Conservation (phyloP, 2,888 invertebrate genomes). For the Spisula subtruncata region DNA sequence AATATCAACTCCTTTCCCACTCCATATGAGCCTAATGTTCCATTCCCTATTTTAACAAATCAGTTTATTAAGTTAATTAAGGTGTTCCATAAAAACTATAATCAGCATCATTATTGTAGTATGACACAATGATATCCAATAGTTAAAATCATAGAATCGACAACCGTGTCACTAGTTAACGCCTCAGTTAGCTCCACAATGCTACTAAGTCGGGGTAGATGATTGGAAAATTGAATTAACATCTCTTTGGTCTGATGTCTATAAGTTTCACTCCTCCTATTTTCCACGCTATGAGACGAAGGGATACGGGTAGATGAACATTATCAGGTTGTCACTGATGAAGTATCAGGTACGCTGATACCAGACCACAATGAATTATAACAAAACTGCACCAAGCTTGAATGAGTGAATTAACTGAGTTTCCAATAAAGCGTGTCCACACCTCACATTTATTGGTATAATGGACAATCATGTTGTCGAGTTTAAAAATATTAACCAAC, state of each 20-base stretch:
- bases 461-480: background rate
- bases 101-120: conserved; percentile 30
- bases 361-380: conserved; percentile 16
- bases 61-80: background rate
- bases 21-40: background rate
- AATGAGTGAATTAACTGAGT: conserved; percentile 8
- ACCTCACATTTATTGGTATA: conserved; percentile 8
- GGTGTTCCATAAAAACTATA: background rate
- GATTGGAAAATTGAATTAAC: conserved; percentile 71
- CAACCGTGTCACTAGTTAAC: conserved; percentile 50
- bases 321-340: background rate
- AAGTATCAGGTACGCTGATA: conserved; percentile 1
- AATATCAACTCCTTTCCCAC: background rate
- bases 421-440: conserved; percentile 22
- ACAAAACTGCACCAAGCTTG: background rate
- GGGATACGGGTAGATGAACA: conserved; percentile 50
- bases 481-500: conserved; percentile 8
- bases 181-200: conserved; percentile 47
- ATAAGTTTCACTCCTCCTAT: conserved; percentile 52
- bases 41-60: background rate
- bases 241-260: conserved; percentile 31
- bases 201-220: conserved; percentile 47
- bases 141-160: conserved; percentile 51
- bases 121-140: conserved; percentile 40
- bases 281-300: conserved; percentile 56